phyloP scores from a whole-genome alignment of 2,113 vertebrate genomes.

The Tauraco erythrolophus region DNA sequence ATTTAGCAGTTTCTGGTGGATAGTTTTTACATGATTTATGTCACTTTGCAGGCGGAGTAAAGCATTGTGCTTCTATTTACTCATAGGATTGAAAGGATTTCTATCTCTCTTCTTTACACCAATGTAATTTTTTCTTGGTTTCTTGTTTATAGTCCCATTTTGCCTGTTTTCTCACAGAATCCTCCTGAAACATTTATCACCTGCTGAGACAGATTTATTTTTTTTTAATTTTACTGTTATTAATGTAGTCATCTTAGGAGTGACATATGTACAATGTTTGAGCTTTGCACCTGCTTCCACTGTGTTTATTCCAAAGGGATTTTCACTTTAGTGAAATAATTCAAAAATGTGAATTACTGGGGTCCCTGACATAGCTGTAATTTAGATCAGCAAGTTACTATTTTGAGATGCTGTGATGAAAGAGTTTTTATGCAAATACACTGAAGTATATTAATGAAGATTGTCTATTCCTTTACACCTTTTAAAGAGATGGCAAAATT shows the following conservation, averaged over 20 bases:
- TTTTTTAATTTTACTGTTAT: no score
- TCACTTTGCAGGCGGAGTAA: neutral
- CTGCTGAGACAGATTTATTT: neutral
- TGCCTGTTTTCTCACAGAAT: neutral
- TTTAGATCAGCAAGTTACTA: neutral
- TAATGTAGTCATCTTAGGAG: neutral
- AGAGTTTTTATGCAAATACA: neutral
- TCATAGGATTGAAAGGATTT: neutral
- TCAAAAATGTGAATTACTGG: neutral
- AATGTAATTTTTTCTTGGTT: neutral
- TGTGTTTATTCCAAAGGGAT: neutral
- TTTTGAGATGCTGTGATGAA: neutral
- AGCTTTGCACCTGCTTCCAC: neutral
- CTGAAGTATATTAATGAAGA: neutral
- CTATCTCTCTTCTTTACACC: neutral
- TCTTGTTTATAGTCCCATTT: neutral
- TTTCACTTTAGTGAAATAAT: neutral
- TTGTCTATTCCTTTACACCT: neutral
- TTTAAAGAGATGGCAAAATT: neutral
- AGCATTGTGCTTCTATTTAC: neutral
- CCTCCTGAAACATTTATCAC: neutral
- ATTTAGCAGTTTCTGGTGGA: neutral
- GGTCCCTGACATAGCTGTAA: neutral
- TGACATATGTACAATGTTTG: neutral
- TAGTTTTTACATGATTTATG: neutral